Conservation (phyloP, 2,113 vertebrate species). For the Anarhynchus alexandrinus region DNA sequence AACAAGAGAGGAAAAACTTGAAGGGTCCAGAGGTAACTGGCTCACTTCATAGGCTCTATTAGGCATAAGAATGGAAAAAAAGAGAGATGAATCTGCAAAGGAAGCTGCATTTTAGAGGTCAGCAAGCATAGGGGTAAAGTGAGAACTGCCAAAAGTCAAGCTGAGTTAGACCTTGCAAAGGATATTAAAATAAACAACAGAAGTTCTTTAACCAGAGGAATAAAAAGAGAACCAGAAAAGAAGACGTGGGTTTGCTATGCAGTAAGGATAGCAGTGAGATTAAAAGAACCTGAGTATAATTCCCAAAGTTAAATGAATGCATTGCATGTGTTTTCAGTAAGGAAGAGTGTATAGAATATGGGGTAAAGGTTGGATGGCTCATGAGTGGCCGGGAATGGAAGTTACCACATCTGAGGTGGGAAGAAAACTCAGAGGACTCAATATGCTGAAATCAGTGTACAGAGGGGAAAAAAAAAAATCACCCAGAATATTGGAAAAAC, state of each 20-base stretch:
- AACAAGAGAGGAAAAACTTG: neutral
- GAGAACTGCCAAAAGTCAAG: conserved; percentile 61
- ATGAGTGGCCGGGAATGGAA: neutral
- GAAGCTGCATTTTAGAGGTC: conserved; percentile 59
- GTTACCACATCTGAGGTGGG: neutral
- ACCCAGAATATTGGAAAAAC: neutral
- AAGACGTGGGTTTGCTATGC: neutral
- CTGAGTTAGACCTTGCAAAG: conserved; percentile 61
- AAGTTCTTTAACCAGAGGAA: conserved; percentile 37
- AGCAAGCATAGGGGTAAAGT: conserved; percentile 24
- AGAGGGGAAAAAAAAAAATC: neutral
- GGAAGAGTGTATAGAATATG: neutral
- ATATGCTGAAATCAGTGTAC: neutral
- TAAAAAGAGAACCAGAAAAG: neutral
- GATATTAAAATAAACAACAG: conserved; percentile 66
- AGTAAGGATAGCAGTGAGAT: neutral
- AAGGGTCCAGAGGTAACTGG: neutral
- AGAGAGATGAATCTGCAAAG: conserved; percentile 48
- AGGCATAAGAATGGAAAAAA: conserved; percentile 30
- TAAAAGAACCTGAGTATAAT: neutral
- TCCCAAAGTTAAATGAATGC: neutral
- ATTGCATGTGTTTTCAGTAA: neutral
- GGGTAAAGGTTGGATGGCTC: neutral
- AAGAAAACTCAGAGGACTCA: neutral
- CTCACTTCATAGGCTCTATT: neutral